A percentile compares a stretch with the other conserved stretches of the same genome.
These are phyloP conservation scores for Varanus salvator DNA, from an alignment of 2,113 vertebrate species.

Conservation along the genomic window DNA sequence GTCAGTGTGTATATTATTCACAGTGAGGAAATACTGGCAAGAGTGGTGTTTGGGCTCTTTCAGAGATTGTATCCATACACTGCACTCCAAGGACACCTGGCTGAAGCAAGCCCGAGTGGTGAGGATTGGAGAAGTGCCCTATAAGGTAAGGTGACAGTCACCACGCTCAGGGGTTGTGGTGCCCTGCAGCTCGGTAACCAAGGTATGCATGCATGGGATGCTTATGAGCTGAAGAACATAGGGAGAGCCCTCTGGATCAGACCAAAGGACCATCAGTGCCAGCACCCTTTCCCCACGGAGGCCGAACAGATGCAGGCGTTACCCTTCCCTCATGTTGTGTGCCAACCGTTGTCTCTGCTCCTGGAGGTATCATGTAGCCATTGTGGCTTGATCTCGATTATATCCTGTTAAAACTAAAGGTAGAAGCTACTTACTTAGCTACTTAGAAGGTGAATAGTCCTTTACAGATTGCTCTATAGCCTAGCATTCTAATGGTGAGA, in stretches of 20 bases:
- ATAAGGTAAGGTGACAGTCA: constrained; percentile 81
- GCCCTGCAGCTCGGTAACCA: background rate
- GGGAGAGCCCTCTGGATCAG: background rate
- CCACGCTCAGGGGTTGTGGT: too few species aligned
- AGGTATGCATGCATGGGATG: background rate
- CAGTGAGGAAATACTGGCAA: background rate
- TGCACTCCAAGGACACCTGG: constrained; percentile 96
- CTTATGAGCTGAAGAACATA: background rate
- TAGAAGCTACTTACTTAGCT: background rate
- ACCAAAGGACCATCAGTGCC: background rate
- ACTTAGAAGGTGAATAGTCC: too few species aligned
- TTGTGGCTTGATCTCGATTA: background rate
- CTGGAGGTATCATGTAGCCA: background rate
- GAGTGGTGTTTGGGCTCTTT: constrained; percentile 12
- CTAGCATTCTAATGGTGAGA: background rate
- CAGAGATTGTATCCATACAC: constrained; percentile 93
- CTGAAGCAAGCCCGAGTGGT: constrained; percentile 95
- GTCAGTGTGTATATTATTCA: background rate
- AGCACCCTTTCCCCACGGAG: background rate
- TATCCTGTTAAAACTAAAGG: background rate
- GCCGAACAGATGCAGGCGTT: background rate
- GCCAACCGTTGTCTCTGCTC: background rate
- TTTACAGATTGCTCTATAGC: background rate
- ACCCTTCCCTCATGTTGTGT: background rate
- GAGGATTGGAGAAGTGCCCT: constrained; percentile 90